These are phyloP conservation scores for Aythya fuligula DNA, from an alignment of 2,797 vertebrate genomes.

Conservation along the genomic window DNA sequence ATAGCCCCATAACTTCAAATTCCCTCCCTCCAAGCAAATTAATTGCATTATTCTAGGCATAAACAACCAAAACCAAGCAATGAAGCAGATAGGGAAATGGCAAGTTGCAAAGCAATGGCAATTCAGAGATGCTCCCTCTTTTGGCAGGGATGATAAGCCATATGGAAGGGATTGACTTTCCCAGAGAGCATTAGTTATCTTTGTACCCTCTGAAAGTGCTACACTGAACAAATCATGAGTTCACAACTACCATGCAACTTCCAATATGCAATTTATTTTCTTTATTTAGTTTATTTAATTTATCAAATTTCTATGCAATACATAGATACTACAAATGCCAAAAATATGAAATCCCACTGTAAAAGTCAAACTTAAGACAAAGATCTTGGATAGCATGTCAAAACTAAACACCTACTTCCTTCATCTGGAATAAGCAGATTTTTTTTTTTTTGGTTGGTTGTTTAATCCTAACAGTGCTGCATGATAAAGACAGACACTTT, in stretches of 20 bases:
- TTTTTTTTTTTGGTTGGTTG: background rate
- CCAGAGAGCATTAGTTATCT: background rate
- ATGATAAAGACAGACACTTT: background rate
- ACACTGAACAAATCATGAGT: background rate
- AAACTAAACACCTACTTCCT: conserved; percentile 46
- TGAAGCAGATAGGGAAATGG: background rate
- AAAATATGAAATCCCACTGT: conserved; percentile 14
- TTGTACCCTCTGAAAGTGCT: background rate
- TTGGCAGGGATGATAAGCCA: background rate
- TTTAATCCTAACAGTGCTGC: background rate
- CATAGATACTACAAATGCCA: background rate
- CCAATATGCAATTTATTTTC: background rate
- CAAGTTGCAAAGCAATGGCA: background rate
- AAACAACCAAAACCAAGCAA: background rate
- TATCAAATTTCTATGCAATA: background rate
- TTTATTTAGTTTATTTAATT: too few species aligned
- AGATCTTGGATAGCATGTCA: background rate
- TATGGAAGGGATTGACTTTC: background rate
- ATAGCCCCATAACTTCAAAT: background rate
- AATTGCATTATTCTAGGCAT: background rate
- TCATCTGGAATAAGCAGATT: conserved; percentile 1
- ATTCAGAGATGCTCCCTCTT: background rate
- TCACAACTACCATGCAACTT: background rate
- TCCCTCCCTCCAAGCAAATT: background rate
- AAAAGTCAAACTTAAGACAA: background rate